A percentile compares a stretch with the other conserved stretches of the same genome.
phyloP scores from a whole-genome alignment of 2,888 invertebrate genomes.

The Netelia melanura region DNA sequence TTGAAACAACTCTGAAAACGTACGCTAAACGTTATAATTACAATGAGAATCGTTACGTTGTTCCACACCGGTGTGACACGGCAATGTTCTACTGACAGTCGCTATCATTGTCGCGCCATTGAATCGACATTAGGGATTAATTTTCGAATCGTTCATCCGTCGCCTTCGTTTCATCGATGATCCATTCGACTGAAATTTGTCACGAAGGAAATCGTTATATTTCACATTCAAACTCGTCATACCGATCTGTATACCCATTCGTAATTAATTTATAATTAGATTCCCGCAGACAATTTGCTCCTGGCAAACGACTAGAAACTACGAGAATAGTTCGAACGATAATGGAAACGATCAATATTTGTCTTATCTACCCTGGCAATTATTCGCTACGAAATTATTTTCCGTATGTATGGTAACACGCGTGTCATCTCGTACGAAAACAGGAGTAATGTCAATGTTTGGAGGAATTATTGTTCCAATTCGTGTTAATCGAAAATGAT shows the following conservation, averaged over 20 bases:
- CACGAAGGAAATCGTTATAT: slow-evolving; percentile 10
- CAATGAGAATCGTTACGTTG: slow-evolving; percentile 4
- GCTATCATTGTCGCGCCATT: slow-evolving; percentile 58
- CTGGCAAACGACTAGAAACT: slow-evolving; percentile 11
- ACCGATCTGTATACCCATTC: slow-evolving; percentile 6
- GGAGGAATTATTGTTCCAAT: slow-evolving; percentile 23
- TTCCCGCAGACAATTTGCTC: slow-evolving; percentile 3
- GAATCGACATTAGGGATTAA: slow-evolving; percentile 61
- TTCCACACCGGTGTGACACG: neutral
- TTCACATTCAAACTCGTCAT: neutral
- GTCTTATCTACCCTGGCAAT: slow-evolving; percentile 33
- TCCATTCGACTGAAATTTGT: neutral
- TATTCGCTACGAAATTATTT: slow-evolving; percentile 29
- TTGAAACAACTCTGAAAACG: slow-evolving; percentile 76
- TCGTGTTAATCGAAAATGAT: neutral
- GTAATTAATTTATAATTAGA: slow-evolving; percentile 38
- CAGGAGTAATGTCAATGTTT: slow-evolving; percentile 20
- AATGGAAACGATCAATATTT: slow-evolving; percentile 31
- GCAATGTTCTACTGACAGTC: slow-evolving; percentile 45
- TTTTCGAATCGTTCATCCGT: slow-evolving; percentile 33
- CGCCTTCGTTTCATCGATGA: neutral
- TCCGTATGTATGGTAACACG: neutral
- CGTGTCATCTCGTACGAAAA: neutral
- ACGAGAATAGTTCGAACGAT: neutral
- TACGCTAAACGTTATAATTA: slow-evolving; percentile 75